Percentiles rank a stretch among this genome's conserved stretches.
Conservation (phyloP, 2,888 invertebrate species). For the Stenotaenia linearis region DNA sequence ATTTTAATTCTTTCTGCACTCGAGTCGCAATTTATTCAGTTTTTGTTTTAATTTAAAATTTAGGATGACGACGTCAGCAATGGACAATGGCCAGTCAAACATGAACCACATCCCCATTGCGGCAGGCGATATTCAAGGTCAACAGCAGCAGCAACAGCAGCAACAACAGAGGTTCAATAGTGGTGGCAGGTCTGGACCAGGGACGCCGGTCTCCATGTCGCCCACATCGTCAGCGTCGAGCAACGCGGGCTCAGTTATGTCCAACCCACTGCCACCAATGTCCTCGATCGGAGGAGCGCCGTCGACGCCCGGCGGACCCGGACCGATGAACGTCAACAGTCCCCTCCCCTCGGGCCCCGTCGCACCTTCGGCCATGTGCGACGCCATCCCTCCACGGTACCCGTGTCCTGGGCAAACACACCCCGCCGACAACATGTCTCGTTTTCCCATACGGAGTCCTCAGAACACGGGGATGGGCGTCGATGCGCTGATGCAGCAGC, state of each 20-base stretch:
- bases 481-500: conserved; percentile 34
- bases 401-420: conserved; percentile 35
- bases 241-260: not conserved
- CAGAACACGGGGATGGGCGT: conserved; percentile 36
- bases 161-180: conserved; percentile 15
- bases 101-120: conserved; percentile 1
- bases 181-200: not conserved
- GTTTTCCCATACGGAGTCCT: conserved; percentile 44
- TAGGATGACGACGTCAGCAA: not conserved
- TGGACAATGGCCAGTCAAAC: not conserved
- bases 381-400: conserved; percentile 36
- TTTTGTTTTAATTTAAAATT: too few relatives aligned
- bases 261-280: conserved; percentile 9
- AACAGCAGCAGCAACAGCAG: conserved; percentile 26
- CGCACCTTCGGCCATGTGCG: not conserved
- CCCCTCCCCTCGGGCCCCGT: conserved; percentile 18
- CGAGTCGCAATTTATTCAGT: too few relatives aligned
- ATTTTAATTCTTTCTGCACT: not conserved
- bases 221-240: conserved; percentile 14
- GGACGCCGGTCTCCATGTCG: conserved; percentile 13
- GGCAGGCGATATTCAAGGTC: conserved; percentile 16
- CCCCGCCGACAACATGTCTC: conserved; percentile 39
- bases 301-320: not conserved
- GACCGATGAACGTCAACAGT: not conserved
- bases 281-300: not conserved